Evolutionary conservation across 2,797 vertebrate species (phyloP), one percentile per base, ranked within the genome.

Genomic region (Myotis daubentonii): DNA sequence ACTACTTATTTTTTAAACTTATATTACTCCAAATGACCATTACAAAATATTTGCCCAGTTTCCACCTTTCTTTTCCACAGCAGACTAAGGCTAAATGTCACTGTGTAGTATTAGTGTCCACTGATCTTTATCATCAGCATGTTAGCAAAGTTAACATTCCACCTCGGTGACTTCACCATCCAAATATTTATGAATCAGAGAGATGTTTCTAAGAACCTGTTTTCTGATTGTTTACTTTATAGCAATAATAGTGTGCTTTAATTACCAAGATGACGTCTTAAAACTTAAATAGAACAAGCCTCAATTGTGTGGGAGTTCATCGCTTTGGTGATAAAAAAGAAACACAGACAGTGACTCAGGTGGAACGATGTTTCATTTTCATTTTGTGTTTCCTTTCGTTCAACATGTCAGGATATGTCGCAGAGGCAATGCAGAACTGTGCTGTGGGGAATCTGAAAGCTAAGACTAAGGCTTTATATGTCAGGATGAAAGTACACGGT

Each of bases 131-230:
- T 96, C 85, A 1, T 60, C 49, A 53, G 87, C 38, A 0, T 33
- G 86, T 68, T n/a, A 93, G 65, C 95, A 71, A 82, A 55, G 88
- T 75, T 74, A 68, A 83, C 94, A 65, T 96, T 96, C 96, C 89
- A 72, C 44, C 79, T 60, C 66, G 3, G 65, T 97, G 96, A 97
- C 74, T 30, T 94, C 97, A 97, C 51, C 76, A 53, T 36, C 72
- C 95, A 95, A 89, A 84, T 85, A 96, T 93, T 74, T 84, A 84
- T 97, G 97, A 97, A 96, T 97, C 97, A 97, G 65, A 60, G 93
- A 62, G 94, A 92, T 90, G 97, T 97, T 97, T 97, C 97, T 97
- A 96, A 95, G 96, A 97, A 97, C 51, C 1, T 95, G 94, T 96
- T 97, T 97, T 94, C 92, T 57, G 20, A 89, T 51, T 97, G 97